phyloP scores from a whole-genome alignment of 2,113 vertebrate species.

The Eolophus roseicapilla region DNA sequence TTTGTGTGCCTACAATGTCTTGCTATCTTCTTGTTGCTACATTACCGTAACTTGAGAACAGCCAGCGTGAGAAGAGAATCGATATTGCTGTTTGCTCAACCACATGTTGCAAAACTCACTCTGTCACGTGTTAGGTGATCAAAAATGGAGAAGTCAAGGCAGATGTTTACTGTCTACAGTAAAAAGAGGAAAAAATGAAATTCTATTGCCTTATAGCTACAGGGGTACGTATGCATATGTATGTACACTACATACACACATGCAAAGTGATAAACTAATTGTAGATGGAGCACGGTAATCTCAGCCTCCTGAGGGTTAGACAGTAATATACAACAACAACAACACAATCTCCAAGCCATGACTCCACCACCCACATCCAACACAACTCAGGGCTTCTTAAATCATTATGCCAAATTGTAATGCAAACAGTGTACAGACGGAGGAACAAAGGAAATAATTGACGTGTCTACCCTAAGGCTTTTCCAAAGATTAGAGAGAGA shows the following conservation, averaged over 20 bases:
- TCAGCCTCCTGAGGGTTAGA: not conserved
- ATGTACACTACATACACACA: not conserved
- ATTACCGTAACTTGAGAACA: not conserved
- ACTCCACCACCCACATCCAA: constrained; percentile 33
- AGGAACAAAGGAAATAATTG: constrained; percentile 62
- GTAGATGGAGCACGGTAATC: not conserved
- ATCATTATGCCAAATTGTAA: constrained; percentile 48
- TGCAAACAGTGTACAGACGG: constrained; percentile 11
- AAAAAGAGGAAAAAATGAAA: not conserved
- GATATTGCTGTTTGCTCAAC: not conserved
- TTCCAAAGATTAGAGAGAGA: constrained; percentile 54
- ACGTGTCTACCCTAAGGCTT: not conserved
- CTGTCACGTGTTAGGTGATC: not conserved
- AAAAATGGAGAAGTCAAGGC: not conserved
- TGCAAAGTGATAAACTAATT: constrained; percentile 13
- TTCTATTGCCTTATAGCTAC: not conserved
- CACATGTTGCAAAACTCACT: not conserved
- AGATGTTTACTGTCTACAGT: not conserved
- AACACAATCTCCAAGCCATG: not conserved
- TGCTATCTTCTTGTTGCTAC: not conserved
- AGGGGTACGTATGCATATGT: not conserved
- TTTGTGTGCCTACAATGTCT: not conserved
- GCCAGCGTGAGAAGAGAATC: not conserved
- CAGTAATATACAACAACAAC: not conserved
- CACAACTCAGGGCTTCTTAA: constrained; percentile 15